Percentiles rank a stretch among this genome's conserved stretches.
phyloP scores from a whole-genome alignment of 2,797 vertebrate genomes.

The Mycteria americana region DNA sequence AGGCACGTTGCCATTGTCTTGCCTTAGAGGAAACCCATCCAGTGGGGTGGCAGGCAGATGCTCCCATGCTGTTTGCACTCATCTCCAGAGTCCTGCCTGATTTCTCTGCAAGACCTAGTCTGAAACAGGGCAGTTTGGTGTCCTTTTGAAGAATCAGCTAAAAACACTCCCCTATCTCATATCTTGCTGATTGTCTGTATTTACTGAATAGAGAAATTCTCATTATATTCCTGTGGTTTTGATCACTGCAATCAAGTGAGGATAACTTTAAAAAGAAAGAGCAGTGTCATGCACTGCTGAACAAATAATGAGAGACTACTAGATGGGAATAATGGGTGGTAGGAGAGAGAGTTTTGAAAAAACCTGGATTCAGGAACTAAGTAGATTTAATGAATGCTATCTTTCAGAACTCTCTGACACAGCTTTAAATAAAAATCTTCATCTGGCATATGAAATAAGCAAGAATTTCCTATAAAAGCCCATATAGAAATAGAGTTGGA shows the following conservation, averaged over 20 bases:
- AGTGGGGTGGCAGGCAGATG: neutral
- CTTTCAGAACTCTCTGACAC: neutral
- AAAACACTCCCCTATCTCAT: neutral
- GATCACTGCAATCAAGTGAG: neutral
- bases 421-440: slow-evolving; percentile 12
- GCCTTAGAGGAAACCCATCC: neutral
- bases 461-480: neutral
- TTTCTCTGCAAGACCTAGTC: neutral
- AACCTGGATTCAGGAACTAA: neutral
- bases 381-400: neutral
- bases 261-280: neutral
- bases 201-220: neutral
- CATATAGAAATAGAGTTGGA: neutral
- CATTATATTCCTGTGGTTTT: neutral
- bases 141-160: neutral
- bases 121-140: neutral
- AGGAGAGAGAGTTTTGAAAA: neutral
- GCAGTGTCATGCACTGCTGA: neutral
- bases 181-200: neutral
- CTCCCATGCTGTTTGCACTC: neutral
- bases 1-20: fast-evolving
- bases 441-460: neutral
- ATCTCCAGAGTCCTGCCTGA: neutral
- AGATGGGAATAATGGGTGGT: neutral
- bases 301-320: neutral